Base-by-base conservation (phyloP, 2,113 vertebrate genomes). In the Equus przewalskii region DNA sequence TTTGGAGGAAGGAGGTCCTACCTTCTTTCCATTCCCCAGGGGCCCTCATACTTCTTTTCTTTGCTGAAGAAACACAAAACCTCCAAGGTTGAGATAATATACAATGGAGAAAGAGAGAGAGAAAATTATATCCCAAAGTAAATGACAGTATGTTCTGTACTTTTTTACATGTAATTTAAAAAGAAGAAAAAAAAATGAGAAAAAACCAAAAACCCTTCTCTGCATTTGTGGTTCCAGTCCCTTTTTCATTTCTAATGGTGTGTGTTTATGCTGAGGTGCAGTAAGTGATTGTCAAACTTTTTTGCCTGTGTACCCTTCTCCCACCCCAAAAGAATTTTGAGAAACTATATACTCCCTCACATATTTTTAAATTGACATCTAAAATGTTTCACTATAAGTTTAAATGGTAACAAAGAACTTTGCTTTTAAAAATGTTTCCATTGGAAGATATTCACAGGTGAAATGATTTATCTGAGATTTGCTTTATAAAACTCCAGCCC, bases 51-150 rank as follows among this genome's bases (percentile, higher is more conserved):
- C 44, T 51, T 84, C 30, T 69, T 82, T 83, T 89, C 30, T 89
- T 78, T 73, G 58, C 33, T 54, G 70, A 65, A 56, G n/a, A 85
- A 76, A 67, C 70, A 85, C 28, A 56, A 65, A 76, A 76, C 70
- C 58, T 93, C 76, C 76, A 58, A 93, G 60, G 22, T 67, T 93
- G 70, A 82, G 41, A 60, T n/a, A 60, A 70, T 91, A 70, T 60
- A n/a, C 14, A 72, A 62, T n/a, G 56, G 64, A 82, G 51, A 70
- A 30, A 62, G 24, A 76, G 33, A 73, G 58, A 76, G 46, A 76
- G 28, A 75, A 87, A 76, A 65, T 85, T 41, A 18, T 18, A 9
- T 56, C 67, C 46, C 46, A 76, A 16, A 44, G 41, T 75, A 85
- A 85, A 41, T 93, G 72, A 84, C 44, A 62, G 69, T 92, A 10